Evolutionary conservation across 2,113 vertebrate genomes (phyloP), one percentile per base, ranked within the genome.

Genomic region (Pterocles burchelli): DNA sequence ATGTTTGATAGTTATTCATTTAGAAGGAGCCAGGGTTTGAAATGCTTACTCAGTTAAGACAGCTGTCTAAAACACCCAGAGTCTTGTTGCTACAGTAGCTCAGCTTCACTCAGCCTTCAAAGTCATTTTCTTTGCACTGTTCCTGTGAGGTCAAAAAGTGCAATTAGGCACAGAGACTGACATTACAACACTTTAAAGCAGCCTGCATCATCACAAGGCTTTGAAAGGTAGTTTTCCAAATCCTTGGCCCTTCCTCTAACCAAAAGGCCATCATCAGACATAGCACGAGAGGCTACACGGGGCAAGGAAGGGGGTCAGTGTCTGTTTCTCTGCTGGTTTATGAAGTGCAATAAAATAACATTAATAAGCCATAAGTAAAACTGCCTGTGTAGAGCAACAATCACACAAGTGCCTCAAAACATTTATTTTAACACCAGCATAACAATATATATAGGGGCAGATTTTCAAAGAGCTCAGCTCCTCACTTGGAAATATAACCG

Each of bases 391-490:
- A 24, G 79, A 29, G 63, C 61, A 96, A 88, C 51, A 52, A 24
- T 70, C 46, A 72, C 22, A 17, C 29, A 63, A 66, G 45, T 38
- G 52, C 67, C 87, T 90, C 72, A 80, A 93, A 91, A 52, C 31
- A 70, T 63, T 85, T 55, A 43, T 66, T 94, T 95, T 86, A 94
- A 93, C 74, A 67, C 38, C 48, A 83, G 75, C 29, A 17, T 31
- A 88, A 88, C 74, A 75, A 25, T 79, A 93, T 71, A 88, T 90
- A 74, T 22, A 88, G 65, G 61, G 68, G n/a, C 31, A 93, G 57
- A 88, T 81, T 88, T 96, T 82, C 90, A 90, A 88, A 86, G 75
- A 77, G 34, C 72, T 93, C 90, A 78, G 88, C 31, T 94, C 80
- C 79, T 81, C 88, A 61, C 90, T 90, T 61, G 79, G 52, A 93